phyloP scores from a whole-genome alignment of 2,888 invertebrate genomes.

The Ichneumoninae sp. region DNA sequence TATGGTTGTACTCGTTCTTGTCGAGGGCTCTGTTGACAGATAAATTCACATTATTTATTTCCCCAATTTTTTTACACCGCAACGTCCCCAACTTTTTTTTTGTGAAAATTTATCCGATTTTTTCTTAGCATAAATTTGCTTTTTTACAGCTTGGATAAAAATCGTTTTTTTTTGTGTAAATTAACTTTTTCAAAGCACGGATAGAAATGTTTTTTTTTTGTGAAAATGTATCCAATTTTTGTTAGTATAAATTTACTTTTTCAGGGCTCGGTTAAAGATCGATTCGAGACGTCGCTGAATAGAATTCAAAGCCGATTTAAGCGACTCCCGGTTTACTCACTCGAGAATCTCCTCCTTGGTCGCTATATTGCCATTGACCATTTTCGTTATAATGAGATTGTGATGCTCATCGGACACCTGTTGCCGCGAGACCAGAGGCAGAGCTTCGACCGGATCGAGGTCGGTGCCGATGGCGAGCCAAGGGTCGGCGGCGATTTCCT shows the following conservation, averaged over 20 bases:
- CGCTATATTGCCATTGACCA: constrained; percentile 98
- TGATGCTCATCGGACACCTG: constrained; percentile 97
- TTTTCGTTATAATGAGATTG: constrained; percentile 95
- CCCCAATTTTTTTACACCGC: too few relatives aligned
- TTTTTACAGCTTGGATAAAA: constrained; percentile 16
- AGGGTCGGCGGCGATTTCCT: constrained; percentile 93
- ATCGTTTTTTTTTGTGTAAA: not conserved
- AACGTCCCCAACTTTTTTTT: not conserved
- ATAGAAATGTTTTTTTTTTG: not conserved
- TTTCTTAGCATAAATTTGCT: not conserved
- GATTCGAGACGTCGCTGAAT: not conserved
- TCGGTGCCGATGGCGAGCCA: constrained; percentile 89
- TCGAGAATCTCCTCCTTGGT: constrained; percentile 96
- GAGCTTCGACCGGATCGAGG: constrained; percentile 86
- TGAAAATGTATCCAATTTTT: not conserved
- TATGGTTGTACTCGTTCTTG: constrained; percentile 98
- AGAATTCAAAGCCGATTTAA: constrained; percentile 17
- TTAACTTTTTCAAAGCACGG: constrained; percentile 1
- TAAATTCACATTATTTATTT: constrained; percentile 21
- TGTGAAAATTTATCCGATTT: not conserved
- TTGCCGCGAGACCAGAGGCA: constrained; percentile 95
- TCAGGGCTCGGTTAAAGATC: constrained; percentile 17
- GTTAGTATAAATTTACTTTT: not conserved
- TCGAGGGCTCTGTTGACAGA: constrained; percentile 90
- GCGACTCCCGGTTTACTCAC: constrained; percentile 85